phyloP scores from a whole-genome alignment of 2,113 vertebrate genomes.

The Thunnus thynnus region DNA sequence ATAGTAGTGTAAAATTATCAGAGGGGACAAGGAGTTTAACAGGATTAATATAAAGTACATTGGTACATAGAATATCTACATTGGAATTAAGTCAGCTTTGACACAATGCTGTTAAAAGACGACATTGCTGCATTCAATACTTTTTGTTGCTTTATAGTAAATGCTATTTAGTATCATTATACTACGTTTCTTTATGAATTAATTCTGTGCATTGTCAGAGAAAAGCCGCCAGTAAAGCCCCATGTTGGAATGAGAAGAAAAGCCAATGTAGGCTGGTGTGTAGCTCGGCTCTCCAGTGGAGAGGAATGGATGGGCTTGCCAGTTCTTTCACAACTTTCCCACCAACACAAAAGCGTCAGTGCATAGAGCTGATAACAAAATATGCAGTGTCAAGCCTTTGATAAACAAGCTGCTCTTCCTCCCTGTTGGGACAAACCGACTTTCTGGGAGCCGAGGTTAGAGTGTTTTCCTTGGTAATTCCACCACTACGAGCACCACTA shows the following conservation, averaged over 20 bases:
- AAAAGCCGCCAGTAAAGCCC: conserved; percentile 4
- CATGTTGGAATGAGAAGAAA: conserved; percentile 23
- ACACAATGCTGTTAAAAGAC: not conserved
- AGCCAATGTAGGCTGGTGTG: conserved; percentile 4
- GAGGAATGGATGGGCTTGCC: conserved; percentile 34
- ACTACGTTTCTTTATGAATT: not conserved
- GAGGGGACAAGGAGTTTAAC: not conserved
- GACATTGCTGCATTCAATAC: not conserved
- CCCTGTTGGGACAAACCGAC: conserved; percentile 39
- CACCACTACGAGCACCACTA: conserved; percentile 14
- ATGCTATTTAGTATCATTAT: conserved; percentile 8
- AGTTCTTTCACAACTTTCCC: conserved; percentile 43
- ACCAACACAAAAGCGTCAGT: conserved; percentile 48
- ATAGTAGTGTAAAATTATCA: not conserved
- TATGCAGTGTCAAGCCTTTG: conserved; percentile 54
- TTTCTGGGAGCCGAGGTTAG: conserved; percentile 33
- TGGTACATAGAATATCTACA: not conserved
- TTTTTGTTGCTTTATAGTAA: not conserved
- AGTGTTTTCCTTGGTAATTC: conserved; percentile 50
- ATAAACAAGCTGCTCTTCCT: conserved; percentile 61
- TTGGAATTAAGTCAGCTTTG: not conserved
- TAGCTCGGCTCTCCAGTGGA: conserved; percentile 21
- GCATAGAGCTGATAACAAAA: conserved; percentile 66
- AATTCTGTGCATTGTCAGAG: conserved; percentile 4
- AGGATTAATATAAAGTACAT: not conserved